Evolutionary conservation across 2,113 vertebrate species (phyloP), one percentile per base, ranked within the genome.

Genomic region (Deroptyus accipitrinus): DNA sequence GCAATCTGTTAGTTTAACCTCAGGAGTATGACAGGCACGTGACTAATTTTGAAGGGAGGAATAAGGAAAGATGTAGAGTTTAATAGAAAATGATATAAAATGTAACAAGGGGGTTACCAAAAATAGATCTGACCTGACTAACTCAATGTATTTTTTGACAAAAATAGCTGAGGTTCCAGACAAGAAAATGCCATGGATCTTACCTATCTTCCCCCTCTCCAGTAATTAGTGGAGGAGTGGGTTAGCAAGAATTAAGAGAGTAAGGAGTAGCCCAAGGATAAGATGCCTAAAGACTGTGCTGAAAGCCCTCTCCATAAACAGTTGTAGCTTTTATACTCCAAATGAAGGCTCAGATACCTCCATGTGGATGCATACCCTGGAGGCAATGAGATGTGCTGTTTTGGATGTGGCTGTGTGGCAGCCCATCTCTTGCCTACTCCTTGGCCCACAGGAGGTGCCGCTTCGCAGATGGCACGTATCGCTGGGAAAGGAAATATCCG

Each of bases 101-200:
- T 64, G 24, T 42, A 89, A 72, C 69, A 68, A 24, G 62, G 44
- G 78, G 27, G 62, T 86, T 95, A 73, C 74, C 13, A 49, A 84
- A 95, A 91, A 85, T 94, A 91, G 73, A 83, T 89, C 37, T 85
- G 86, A 91, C 93, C 84, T 77, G 49, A 86, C 30, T 57, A 94
- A 79, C 1, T 15, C 48, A 20, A 68, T 51, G 31, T 73, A 64
- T 75, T 52, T 90, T 51, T 59, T 41, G 39, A 75, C 35, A 86
- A 91, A 95, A 89, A 77, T 61, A 92, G 42, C 33, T 25, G 77
- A 89, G 22, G 16, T 35, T 73, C 51, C 49, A 89, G 57, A 76
- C 69, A 76, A 76, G 81, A 87, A 92, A 69, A 83, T 49, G 15
- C 37, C 4, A 1, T 62, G 39, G 33, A 68, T 84, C 20, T 76